Conservation (phyloP, 1,140 invertebrate species). For the Heliconius melpomene region DNA sequence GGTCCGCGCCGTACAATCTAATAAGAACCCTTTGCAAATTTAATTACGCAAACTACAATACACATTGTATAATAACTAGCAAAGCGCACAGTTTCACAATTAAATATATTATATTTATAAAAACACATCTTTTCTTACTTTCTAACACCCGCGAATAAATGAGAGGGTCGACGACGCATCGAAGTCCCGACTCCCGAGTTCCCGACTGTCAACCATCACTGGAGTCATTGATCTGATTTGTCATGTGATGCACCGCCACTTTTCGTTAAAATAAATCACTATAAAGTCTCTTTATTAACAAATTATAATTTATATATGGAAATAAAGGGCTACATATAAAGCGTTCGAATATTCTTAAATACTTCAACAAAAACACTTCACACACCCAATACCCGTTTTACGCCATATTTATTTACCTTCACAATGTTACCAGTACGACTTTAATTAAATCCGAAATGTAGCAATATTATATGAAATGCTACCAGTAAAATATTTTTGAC, state of each 20-base stretch:
- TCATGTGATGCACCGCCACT: slow-evolving; percentile 52
- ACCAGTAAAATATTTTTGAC: not conserved
- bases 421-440: slow-evolving; percentile 49
- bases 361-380: slow-evolving; percentile 38
- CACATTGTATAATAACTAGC: not conserved
- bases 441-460: not conserved
- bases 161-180: slow-evolving; percentile 54
- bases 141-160: slow-evolving; percentile 54
- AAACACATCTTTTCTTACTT: slow-evolving; percentile 60
- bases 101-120: slow-evolving; percentile 45
- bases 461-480: not conserved
- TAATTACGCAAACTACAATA: slow-evolving; percentile 54
- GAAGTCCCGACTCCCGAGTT: slow-evolving; percentile 54
- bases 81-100: slow-evolving; percentile 13
- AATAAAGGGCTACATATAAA: not conserved
- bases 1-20: slow-evolving; percentile 55
- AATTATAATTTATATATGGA: not conserved
- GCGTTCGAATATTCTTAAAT: not conserved
- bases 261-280: slow-evolving; percentile 29
- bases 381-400: slow-evolving; percentile 55
- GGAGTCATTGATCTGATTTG: slow-evolving; percentile 69
- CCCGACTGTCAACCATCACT: slow-evolving; percentile 47
- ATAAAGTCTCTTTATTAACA: slow-evolving; percentile 1
- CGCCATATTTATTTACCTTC: slow-evolving; percentile 79
- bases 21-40: slow-evolving; percentile 64